Evolutionary conservation across 2,797 vertebrate species (phyloP).

Genomic region (Mormyrops attenuatus): DNA sequence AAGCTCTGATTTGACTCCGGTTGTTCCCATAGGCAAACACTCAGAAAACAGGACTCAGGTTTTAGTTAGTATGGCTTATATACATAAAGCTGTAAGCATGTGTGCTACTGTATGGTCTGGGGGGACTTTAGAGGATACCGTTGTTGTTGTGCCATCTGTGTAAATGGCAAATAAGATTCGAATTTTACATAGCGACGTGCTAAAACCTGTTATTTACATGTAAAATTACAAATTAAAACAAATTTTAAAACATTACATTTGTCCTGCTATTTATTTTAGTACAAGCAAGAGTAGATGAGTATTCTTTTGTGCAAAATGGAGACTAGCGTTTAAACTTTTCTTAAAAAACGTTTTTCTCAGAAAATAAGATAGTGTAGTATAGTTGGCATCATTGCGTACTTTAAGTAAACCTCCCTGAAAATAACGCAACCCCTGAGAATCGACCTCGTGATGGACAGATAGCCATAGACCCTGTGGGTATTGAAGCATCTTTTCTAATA

Average conservation of each 20-base stretch:
- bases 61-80: slow-evolving; percentile 4
- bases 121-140: neutral
- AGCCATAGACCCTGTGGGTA: neutral
- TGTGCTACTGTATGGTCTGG: neutral
- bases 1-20: slow-evolving; percentile 68
- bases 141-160: slow-evolving; percentile 51
- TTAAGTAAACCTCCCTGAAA: neutral
- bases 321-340: neutral
- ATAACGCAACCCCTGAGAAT: neutral
- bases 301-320: neutral
- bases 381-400: neutral
- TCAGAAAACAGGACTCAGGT: slow-evolving; percentile 9
- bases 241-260: slow-evolving; percentile 56
- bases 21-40: slow-evolving; percentile 52
- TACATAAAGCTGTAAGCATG: slow-evolving; percentile 12
- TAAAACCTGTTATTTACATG: slow-evolving; percentile 73
- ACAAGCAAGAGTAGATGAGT: neutral
- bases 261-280: slow-evolving; percentile 43
- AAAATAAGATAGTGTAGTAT: neutral
- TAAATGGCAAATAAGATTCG: slow-evolving; percentile 55
- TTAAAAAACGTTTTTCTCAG: neutral
- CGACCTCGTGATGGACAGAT: neutral
- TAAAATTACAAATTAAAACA: slow-evolving; percentile 69
- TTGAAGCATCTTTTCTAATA: neutral
- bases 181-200: slow-evolving; percentile 63